phyloP scores from a whole-genome alignment of 2,113 vertebrate species.

The Argyrosomus japonicus region DNA sequence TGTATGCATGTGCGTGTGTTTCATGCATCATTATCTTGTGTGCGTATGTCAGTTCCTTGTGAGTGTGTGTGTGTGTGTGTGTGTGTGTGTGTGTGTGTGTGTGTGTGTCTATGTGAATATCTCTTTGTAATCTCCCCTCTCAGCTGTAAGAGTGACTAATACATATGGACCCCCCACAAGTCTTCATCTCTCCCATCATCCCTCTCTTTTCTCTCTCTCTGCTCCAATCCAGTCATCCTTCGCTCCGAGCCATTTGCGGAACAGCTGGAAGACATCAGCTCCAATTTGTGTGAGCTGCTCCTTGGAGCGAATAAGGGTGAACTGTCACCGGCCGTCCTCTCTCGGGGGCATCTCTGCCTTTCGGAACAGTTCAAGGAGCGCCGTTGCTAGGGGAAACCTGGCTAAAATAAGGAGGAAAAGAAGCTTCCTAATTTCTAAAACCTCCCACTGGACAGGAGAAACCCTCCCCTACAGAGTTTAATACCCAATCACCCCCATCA shows the following conservation, averaged over 20 bases:
- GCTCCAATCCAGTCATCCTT: conserved; percentile 49
- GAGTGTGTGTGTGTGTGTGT: conserved; percentile 1
- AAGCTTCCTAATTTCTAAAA: conserved; percentile 17
- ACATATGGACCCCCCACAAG: conserved; percentile 69
- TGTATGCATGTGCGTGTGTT: conserved; percentile 13
- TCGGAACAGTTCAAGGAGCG: conserved; percentile 18
- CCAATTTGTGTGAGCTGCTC: conserved; percentile 71
- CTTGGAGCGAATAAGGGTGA: conserved; percentile 61
- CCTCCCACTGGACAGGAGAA: conserved; percentile 27
- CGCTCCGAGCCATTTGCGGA: conserved; percentile 52
- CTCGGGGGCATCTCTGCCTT: conserved; percentile 4
- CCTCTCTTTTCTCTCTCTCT: conserved; percentile 12
- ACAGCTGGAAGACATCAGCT: conserved; percentile 76
- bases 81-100: conserved; percentile 1
- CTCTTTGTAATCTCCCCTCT: conserved; percentile 56
- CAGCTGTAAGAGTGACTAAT: conserved; percentile 52
- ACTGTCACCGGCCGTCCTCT: conserved; percentile 67
- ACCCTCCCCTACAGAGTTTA: background rate
- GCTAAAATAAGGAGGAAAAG: conserved; percentile 24
- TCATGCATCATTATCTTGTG: conserved; percentile 25
- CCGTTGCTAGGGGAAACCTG: conserved; percentile 20
- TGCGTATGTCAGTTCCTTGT: conserved; percentile 2
- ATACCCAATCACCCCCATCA: conserved; percentile 14
- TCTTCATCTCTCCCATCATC: conserved; percentile 28
- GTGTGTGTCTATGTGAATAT: conserved; percentile 12